Evolutionary conservation across 2,888 invertebrate species (phyloP).

Genomic region (Icerya purchasi): DNA sequence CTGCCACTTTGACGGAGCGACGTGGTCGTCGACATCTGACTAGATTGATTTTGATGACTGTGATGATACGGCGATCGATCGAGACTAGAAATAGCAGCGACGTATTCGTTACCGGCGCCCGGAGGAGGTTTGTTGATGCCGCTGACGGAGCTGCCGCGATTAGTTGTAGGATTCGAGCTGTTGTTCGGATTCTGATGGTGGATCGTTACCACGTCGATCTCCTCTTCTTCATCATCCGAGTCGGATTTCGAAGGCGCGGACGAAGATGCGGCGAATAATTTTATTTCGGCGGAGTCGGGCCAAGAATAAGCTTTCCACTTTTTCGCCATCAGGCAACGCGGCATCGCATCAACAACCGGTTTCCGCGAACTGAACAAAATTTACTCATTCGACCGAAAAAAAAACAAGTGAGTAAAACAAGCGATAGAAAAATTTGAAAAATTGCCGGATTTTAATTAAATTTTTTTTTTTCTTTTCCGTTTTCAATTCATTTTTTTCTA

Average conservation of each 20-base stretch:
- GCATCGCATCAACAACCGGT: slow-evolving; percentile 35
- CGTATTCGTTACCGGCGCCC: background rate
- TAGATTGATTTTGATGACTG: background rate
- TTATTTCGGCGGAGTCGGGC: slow-evolving; percentile 36
- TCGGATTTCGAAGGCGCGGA: background rate
- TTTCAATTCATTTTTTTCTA: too few relatives aligned
- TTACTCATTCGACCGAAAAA: too few relatives aligned
- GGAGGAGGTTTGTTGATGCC: background rate
- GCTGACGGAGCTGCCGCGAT: slow-evolving; percentile 12
- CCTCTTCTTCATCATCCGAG: slow-evolving; percentile 32
- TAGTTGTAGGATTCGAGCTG: background rate
- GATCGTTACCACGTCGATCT: slow-evolving; percentile 58
- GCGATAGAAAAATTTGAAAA: too few relatives aligned
- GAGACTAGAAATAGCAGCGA: too few relatives aligned
- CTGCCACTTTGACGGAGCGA: background rate
- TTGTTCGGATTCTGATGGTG: slow-evolving; percentile 12
- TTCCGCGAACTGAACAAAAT: background rate
- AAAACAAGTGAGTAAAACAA: too few relatives aligned
- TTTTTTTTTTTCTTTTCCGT: too few relatives aligned
- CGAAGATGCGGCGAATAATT: slow-evolving; percentile 18
- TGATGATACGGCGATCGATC: too few relatives aligned
- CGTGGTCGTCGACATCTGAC: background rate
- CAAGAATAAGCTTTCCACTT: slow-evolving; percentile 78
- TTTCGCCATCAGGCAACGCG: slow-evolving; percentile 87
- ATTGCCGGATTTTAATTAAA: too few relatives aligned